Percentiles rank a stretch among this genome's conserved stretches.
Conservation (phyloP, 1,140 invertebrate genomes). For the Drosophila pallidifrons region DNA sequence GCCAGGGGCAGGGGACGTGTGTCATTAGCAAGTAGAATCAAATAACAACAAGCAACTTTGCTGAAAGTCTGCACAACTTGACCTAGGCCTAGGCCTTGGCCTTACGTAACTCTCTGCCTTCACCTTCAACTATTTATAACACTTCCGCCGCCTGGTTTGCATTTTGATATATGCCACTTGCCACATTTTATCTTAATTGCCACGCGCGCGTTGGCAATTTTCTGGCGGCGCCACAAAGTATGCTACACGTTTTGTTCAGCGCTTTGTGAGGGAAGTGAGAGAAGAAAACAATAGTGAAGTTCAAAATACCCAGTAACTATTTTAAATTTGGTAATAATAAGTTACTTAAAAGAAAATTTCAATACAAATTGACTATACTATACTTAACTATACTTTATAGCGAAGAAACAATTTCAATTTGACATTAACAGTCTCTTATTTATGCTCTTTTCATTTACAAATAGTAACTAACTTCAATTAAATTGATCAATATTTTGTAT, state of each 20-base stretch:
- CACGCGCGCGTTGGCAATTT: slow-evolving; percentile 53
- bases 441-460: too few species aligned
- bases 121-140: background rate
- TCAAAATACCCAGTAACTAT: background rate
- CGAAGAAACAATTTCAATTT: too few species aligned
- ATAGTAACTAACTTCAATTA: too few species aligned
- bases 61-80: background rate
- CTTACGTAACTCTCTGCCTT: slow-evolving; percentile 1
- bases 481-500: too few species aligned
- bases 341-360: too few species aligned
- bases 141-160: background rate
- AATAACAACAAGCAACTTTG: background rate
- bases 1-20: background rate
- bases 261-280: background rate
- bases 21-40: background rate
- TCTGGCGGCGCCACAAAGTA: slow-evolving; percentile 44
- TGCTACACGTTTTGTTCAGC: slow-evolving; percentile 18
- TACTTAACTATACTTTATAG: too few species aligned
- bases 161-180: slow-evolving; percentile 27
- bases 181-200: slow-evolving; percentile 74
- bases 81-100: slow-evolving; percentile 10
- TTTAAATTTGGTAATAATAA: too few species aligned
- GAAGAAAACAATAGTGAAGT: background rate
- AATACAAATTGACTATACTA: too few species aligned
- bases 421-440: too few species aligned